These are phyloP conservation scores for Hydraecia micacea DNA, from an alignment of 2,888 invertebrate genomes.

Conservation along the genomic window DNA sequence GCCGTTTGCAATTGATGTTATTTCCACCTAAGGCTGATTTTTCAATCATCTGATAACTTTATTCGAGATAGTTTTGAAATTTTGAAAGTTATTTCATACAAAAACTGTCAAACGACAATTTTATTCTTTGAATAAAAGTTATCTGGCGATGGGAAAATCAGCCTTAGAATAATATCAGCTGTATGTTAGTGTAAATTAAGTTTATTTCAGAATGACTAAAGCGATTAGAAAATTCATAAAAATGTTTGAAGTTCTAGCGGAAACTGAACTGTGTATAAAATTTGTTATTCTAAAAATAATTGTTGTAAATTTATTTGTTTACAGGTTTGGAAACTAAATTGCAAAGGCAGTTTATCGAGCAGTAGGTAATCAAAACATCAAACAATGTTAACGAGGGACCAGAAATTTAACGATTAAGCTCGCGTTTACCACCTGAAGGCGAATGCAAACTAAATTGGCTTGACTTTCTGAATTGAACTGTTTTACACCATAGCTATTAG, in stretches of 20 bases:
- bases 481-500: neutral
- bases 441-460: neutral
- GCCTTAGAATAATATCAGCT: neutral
- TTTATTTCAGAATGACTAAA: neutral
- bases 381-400: neutral
- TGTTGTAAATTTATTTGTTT: neutral
- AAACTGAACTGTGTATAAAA: neutral
- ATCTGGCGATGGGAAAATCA: too few relatives aligned
- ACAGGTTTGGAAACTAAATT: neutral
- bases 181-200: neutral
- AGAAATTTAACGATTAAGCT: neutral
- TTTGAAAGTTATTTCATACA: too few relatives aligned
- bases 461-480: neutral
- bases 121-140: too few relatives aligned
- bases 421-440: neutral
- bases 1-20: neutral
- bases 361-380: neutral
- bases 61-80: too few relatives aligned
- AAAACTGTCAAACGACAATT: too few relatives aligned
- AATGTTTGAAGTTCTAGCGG: neutral
- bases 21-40: too few relatives aligned
- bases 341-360: neutral
- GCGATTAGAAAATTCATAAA: neutral
- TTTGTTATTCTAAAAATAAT: neutral
- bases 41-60: too few relatives aligned